Conservation (phyloP, 2,888 invertebrate genomes). For the Orthosia gracilis region DNA sequence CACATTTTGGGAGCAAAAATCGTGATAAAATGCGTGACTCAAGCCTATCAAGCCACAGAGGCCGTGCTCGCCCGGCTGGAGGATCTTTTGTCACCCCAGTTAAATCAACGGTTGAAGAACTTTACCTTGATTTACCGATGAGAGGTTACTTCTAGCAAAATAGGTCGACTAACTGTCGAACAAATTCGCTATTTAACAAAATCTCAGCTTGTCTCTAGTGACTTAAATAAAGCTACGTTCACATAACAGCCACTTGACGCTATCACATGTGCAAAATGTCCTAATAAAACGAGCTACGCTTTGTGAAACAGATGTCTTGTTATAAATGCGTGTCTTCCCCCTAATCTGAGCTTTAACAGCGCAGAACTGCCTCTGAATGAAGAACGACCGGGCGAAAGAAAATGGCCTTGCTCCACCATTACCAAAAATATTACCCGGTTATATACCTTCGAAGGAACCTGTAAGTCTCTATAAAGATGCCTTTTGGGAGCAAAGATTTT, state of each 20-base stretch:
- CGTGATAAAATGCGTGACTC: too few relatives aligned
- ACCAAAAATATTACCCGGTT: conserved; percentile 54
- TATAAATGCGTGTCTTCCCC: conserved; percentile 22
- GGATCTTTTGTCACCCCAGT: not conserved
- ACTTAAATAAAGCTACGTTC: conserved; percentile 19
- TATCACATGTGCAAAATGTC: conserved; percentile 27
- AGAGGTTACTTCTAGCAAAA: not conserved
- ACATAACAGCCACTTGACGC: conserved; percentile 22
- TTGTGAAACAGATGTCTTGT: conserved; percentile 36
- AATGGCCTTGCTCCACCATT: conserved; percentile 32
- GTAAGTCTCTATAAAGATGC: conserved; percentile 57
- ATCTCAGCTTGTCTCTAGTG: not conserved
- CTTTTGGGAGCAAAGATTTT: conserved; percentile 70
- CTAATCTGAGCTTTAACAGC: conserved; percentile 37
- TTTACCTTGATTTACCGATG: not conserved
- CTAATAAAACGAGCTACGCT: conserved; percentile 38
- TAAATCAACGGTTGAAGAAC: not conserved
- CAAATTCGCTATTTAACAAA: not conserved
- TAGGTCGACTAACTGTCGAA: not conserved
- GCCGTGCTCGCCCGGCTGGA: too few relatives aligned
- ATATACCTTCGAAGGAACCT: conserved; percentile 46
- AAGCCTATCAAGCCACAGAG: too few relatives aligned
- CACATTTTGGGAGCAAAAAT: too few relatives aligned
- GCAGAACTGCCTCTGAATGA: conserved; percentile 18
- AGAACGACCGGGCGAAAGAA: conserved; percentile 24